These are phyloP conservation scores for Sebastes diploproa DNA, from an alignment of 2,797 vertebrate species.

Conservation along the genomic window DNA sequence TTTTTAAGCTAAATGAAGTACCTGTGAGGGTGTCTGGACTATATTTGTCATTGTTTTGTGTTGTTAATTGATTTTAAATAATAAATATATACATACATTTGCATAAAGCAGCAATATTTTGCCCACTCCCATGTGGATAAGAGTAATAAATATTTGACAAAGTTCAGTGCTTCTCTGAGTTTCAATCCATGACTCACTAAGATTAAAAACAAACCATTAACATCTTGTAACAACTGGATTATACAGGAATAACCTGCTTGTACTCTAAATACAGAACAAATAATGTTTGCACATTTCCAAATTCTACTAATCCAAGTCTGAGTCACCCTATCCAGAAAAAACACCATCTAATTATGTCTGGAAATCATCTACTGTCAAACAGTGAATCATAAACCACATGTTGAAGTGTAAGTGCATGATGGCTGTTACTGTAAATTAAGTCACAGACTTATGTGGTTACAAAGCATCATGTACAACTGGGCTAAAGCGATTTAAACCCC, in stretches of 20 bases:
- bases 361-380: background rate
- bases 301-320: background rate
- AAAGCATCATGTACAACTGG: background rate
- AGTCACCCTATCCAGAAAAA: background rate
- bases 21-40: too few relatives aligned
- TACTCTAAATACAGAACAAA: background rate
- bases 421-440: background rate
- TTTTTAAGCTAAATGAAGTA: too few relatives aligned
- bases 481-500: background rate
- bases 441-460: background rate
- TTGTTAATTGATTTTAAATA: too few relatives aligned
- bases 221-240: background rate
- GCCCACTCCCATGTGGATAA: too few relatives aligned
- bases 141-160: too few relatives aligned
- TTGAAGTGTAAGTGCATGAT: background rate
- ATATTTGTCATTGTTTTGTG: too few relatives aligned
- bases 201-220: background rate
- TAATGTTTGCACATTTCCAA: background rate
- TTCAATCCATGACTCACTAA: background rate
- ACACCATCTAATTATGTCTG: background rate
- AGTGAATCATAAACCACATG: background rate
- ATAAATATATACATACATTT: too few relatives aligned
- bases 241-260: conserved; percentile 2
- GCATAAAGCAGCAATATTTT: too few relatives aligned
- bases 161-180: background rate